Conservation (phyloP, 2,888 invertebrate genomes). For the Cacoxenus indagator region DNA sequence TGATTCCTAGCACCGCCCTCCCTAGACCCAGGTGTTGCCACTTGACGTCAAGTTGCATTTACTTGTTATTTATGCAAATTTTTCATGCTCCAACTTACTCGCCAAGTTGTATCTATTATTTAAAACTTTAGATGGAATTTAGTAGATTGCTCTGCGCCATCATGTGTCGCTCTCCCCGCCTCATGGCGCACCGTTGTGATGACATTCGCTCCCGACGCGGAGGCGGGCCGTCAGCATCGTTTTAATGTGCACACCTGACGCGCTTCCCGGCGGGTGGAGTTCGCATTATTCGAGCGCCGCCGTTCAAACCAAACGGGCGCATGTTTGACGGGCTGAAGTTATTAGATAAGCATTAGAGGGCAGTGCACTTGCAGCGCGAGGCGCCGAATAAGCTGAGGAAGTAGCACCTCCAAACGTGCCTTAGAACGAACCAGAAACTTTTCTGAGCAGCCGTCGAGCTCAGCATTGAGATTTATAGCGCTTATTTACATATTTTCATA, state of each 20-base stretch:
- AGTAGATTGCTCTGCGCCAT: constrained; percentile 29
- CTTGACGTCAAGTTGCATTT: constrained; percentile 62
- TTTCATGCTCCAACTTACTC: constrained; percentile 59
- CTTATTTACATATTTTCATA: constrained; percentile 50
- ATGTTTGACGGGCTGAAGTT: constrained; percentile 55
- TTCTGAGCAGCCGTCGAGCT: constrained; percentile 42
- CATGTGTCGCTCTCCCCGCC: background rate
- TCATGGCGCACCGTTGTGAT: background rate
- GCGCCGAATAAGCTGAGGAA: background rate
- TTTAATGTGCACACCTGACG: constrained; percentile 63
- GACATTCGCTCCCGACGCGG: background rate
- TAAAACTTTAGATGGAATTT: constrained; percentile 58
- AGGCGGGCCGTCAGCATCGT: constrained; percentile 23
- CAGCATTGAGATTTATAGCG: constrained; percentile 56
- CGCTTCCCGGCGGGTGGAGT: constrained; percentile 37
- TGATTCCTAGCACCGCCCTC: background rate
- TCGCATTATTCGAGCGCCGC: constrained; percentile 60
- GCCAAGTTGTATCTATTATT: constrained; percentile 63
- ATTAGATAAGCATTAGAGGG: constrained; percentile 62
- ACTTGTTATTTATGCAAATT: constrained; percentile 67
- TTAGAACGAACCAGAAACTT: background rate
- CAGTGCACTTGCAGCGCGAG: constrained; percentile 18
- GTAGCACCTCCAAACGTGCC: background rate
- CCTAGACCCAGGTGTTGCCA: constrained; percentile 3
- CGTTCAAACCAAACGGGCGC: constrained; percentile 61